Percentiles rank a stretch among this genome's conserved stretches.
Evolutionary conservation across 1,140 invertebrate genomes (phyloP).

Genomic region (Neomicropteryx cornuta): DNA sequence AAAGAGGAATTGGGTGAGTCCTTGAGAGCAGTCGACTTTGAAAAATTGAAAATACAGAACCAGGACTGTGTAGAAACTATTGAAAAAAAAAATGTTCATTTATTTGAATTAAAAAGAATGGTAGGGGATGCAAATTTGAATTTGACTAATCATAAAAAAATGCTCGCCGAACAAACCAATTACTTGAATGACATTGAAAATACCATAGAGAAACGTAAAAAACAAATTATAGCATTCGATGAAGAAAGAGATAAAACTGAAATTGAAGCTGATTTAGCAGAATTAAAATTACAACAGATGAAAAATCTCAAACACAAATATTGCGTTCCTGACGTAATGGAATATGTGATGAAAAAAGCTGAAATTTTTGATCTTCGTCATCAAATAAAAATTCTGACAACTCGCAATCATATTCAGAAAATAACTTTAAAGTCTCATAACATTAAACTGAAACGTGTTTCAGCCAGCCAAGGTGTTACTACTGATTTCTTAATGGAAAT

Average conservation of each 20-base stretch:
- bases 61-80: constrained; percentile 30
- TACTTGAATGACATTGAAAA: constrained; percentile 25
- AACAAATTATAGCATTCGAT: constrained; percentile 17
- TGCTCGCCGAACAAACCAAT: constrained; percentile 29
- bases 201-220: constrained; percentile 22
- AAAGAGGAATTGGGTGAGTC: constrained; percentile 36
- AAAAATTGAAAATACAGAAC: constrained; percentile 44
- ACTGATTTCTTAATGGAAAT: too few species aligned
- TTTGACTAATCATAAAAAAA: constrained; percentile 34
- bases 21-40: constrained; percentile 39
- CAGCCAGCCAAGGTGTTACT: too few species aligned
- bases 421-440: constrained; percentile 26
- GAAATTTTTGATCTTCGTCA: constrained; percentile 36
- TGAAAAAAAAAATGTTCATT: constrained; percentile 30
- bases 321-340: constrained; percentile 40
- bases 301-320: constrained; percentile 25
- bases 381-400: constrained; percentile 34
- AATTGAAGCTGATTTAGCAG: constrained; percentile 22
- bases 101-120: constrained; percentile 37
- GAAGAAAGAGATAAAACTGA: constrained; percentile 22
- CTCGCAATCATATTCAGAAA: constrained; percentile 35
- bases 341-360: constrained; percentile 40
- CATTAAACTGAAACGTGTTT: constrained; percentile 23
- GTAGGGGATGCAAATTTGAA: constrained; percentile 36
- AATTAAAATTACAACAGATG: constrained; percentile 23